phyloP scores from a whole-genome alignment of 64 coral and sea anemone species.

The Pocillopora damicornis region DNA sequence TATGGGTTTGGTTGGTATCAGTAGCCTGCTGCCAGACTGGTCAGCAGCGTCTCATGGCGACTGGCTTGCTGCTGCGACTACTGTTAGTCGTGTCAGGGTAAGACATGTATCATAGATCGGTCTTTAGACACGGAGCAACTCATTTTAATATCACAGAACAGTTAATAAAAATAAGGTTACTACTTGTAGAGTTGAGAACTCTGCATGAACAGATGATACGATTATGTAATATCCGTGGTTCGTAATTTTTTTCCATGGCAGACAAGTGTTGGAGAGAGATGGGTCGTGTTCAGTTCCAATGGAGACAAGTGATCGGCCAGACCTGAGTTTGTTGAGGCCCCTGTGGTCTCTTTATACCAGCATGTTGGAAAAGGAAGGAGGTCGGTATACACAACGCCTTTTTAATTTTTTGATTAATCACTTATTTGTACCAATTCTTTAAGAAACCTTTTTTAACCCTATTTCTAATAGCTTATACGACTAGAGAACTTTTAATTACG shows the following conservation, averaged over 20 bases:
- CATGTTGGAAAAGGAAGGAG: slow-evolving; percentile 96
- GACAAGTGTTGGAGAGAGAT: slow-evolving; percentile 76
- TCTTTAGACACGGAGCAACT: no score
- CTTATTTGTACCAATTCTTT: neutral
- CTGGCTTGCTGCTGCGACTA: slow-evolving; percentile 79
- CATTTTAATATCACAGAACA: no score
- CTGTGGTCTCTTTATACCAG: slow-evolving; percentile 95
- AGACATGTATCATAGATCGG: neutral
- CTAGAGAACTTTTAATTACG: no score
- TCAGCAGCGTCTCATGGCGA: slow-evolving; percentile 98
- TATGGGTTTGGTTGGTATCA: slow-evolving; percentile 95
- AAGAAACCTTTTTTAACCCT: neutral
- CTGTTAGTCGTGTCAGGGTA: slow-evolving; percentile 91
- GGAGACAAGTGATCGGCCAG: slow-evolving; percentile 74
- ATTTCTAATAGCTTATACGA: no score
- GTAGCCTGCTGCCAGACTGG: slow-evolving; percentile 98
- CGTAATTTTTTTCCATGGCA: neutral
- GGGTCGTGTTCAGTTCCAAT: slow-evolving; percentile 57
- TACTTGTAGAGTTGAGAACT: neutral
- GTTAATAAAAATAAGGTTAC: neutral
- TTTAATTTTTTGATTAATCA: neutral
- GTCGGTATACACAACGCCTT: neutral
- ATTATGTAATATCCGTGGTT: neutral
- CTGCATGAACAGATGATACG: no score
- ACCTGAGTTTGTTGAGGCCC: slow-evolving; percentile 83